Evolutionary conservation across 2,888 invertebrate genomes (phyloP).

Genomic region (Villa cingulata): DNA sequence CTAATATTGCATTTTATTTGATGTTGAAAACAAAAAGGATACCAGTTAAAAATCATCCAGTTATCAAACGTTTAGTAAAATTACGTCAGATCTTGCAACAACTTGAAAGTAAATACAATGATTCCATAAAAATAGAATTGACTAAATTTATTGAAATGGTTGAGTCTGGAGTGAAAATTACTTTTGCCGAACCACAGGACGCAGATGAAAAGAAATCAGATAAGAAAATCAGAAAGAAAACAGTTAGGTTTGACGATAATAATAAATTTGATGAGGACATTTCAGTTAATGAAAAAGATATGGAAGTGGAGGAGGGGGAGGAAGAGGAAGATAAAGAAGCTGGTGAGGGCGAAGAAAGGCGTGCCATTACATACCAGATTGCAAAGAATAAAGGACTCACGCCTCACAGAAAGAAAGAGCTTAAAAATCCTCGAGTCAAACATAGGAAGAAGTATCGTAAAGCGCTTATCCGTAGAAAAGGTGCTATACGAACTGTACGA

Average conservation of each 20-base stretch:
- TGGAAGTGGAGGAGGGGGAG: conserved; percentile 37
- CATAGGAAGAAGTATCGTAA: conserved; percentile 85
- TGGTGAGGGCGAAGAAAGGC: conserved; percentile 40
- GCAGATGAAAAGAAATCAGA: conserved; percentile 29
- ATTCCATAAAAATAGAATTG: conserved; percentile 53
- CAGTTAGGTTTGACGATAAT: background rate
- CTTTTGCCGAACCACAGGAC: conserved; percentile 24
- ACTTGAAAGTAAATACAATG: conserved; percentile 54
- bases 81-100: conserved; percentile 63
- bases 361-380: conserved; percentile 85
- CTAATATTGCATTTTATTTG: conserved; percentile 75
- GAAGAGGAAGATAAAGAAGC: conserved; percentile 26
- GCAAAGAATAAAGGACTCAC: conserved; percentile 92
- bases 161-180: conserved; percentile 35
- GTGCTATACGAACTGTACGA: conserved; percentile 75
- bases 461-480: conserved; percentile 83
- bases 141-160: conserved; percentile 46
- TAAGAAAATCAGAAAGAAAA: conserved; percentile 15
- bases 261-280: conserved; percentile 26
- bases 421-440: conserved; percentile 89
- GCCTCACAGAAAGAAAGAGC: conserved; percentile 80
- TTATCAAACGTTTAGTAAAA: conserved; percentile 70
- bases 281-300: conserved; percentile 36
- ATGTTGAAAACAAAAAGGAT: conserved; percentile 63
- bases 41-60: conserved; percentile 72